Evolutionary conservation across 2,113 vertebrate genomes (phyloP).

Genomic region (Zosterops pallidus): DNA sequence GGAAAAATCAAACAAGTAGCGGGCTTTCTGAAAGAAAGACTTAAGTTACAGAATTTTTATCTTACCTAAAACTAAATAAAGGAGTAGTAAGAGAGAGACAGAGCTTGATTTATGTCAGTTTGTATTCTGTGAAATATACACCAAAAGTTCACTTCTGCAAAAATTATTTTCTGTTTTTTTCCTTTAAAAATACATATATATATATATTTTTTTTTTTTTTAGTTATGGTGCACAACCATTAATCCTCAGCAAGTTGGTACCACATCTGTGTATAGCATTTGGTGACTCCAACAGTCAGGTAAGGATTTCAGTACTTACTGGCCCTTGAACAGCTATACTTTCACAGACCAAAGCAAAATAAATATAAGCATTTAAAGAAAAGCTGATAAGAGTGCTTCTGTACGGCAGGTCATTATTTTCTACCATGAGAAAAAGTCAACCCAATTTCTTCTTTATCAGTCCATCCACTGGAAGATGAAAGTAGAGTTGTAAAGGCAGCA

Average conservation of each 20-base stretch:
- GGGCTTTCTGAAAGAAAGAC: neutral
- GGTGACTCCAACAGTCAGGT: conserved; percentile 96
- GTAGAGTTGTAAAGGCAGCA: neutral
- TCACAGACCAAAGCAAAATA: neutral
- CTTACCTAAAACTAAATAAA: neutral
- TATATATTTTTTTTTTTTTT: neutral
- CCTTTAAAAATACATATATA: neutral
- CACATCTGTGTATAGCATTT: conserved; percentile 85
- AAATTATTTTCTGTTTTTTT: neutral
- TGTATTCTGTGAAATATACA: neutral
- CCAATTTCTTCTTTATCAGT: neutral
- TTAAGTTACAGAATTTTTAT: neutral
- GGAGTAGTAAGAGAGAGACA: neutral
- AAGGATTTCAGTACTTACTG: conserved; percentile 32
- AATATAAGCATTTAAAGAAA: neutral
- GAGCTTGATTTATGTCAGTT: neutral
- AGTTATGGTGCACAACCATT: conserved; percentile 86
- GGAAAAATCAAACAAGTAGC: neutral
- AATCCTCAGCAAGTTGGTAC: conserved; percentile 91
- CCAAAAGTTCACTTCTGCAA: neutral
- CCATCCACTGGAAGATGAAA: neutral
- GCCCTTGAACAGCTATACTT: neutral
- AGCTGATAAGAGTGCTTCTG: neutral
- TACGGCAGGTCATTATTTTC: neutral
- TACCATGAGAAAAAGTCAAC: neutral